These are phyloP conservation scores for Meloe dianella DNA, from an alignment of 2,888 invertebrate genomes.

Conservation along the genomic window DNA sequence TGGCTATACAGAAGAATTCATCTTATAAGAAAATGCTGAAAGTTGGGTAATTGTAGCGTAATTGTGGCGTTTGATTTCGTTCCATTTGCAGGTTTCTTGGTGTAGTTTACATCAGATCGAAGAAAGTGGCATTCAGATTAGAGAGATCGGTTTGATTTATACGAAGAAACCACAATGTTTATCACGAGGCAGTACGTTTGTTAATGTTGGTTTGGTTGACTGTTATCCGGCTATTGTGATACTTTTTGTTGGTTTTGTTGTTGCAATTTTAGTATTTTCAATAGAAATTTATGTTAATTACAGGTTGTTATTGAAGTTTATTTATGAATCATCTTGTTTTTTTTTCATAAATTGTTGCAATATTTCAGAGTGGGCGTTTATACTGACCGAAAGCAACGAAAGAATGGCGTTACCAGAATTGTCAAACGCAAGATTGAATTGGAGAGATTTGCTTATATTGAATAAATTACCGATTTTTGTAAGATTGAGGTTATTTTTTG, in stretches of 20 bases:
- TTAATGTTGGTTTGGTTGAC: constrained; percentile 67
- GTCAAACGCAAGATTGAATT: not conserved
- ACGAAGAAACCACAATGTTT: constrained; percentile 67
- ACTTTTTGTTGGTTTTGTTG: constrained; percentile 47
- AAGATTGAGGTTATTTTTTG: too few species aligned
- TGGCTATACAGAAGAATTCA: constrained; percentile 68
- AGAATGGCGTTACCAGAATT: not conserved
- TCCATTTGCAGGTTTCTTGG: not conserved
- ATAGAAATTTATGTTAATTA: constrained; percentile 41
- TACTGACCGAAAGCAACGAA: not conserved
- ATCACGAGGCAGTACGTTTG: constrained; percentile 64
- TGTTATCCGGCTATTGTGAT: constrained; percentile 61
- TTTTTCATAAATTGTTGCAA: not conserved
- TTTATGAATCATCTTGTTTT: too few species aligned
- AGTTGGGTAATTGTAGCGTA: constrained; percentile 62
- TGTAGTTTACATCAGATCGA: constrained; percentile 63
- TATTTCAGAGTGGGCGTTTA: not conserved
- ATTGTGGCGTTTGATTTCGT: not conserved
- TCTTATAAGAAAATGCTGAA: constrained; percentile 69
- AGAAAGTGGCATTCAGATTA: constrained; percentile 66
- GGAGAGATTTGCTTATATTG: not conserved
- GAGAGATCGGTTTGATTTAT: constrained; percentile 64
- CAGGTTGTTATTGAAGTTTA: constrained; percentile 23
- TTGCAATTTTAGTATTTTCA: constrained; percentile 45
- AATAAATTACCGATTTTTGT: not conserved